A percentile compares a stretch with the other conserved stretches of the same genome.
These are phyloP conservation scores for Erebia epiphron DNA, from an alignment of 2,888 invertebrate species.

Conservation along the genomic window DNA sequence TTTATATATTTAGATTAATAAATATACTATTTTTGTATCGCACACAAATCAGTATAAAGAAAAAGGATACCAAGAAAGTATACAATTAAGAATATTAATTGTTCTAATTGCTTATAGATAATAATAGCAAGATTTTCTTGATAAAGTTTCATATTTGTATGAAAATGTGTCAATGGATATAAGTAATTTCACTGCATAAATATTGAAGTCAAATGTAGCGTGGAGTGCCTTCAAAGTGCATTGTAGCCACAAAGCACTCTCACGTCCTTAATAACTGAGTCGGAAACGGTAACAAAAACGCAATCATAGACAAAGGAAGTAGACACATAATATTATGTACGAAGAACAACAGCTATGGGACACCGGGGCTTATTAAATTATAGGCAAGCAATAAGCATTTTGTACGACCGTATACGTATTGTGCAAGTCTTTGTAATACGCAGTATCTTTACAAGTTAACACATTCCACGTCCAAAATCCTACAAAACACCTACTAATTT, in stretches of 20 bases:
- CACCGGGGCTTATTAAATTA: slow-evolving; percentile 47
- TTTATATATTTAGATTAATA: too few relatives aligned
- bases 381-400: slow-evolving; percentile 35
- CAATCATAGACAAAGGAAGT: slow-evolving; percentile 73
- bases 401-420: slow-evolving; percentile 21
- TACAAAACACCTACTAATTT: slow-evolving; percentile 34
- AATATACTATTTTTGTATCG: too few relatives aligned
- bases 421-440: slow-evolving; percentile 32
- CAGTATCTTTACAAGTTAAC: slow-evolving; percentile 24
- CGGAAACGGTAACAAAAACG: slow-evolving; percentile 79
- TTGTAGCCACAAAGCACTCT: slow-evolving; percentile 58
- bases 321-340: slow-evolving; percentile 66
- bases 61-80: too few relatives aligned
- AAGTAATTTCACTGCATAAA: slow-evolving; percentile 29
- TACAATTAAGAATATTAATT: too few relatives aligned
- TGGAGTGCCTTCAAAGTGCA: slow-evolving; percentile 53
- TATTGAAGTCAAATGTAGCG: slow-evolving; percentile 62
- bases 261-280: slow-evolving; percentile 79
- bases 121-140: neutral
- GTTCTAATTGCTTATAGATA: too few relatives aligned
- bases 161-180: neutral
- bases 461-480: slow-evolving; percentile 30
- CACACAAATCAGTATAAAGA: too few relatives aligned
- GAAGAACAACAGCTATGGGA: slow-evolving; percentile 63
- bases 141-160: neutral